A percentile compares a stretch with the other conserved stretches of the same genome.
Conservation (phyloP, 2,113 vertebrate species). For the Tachuris rubrigastra region DNA sequence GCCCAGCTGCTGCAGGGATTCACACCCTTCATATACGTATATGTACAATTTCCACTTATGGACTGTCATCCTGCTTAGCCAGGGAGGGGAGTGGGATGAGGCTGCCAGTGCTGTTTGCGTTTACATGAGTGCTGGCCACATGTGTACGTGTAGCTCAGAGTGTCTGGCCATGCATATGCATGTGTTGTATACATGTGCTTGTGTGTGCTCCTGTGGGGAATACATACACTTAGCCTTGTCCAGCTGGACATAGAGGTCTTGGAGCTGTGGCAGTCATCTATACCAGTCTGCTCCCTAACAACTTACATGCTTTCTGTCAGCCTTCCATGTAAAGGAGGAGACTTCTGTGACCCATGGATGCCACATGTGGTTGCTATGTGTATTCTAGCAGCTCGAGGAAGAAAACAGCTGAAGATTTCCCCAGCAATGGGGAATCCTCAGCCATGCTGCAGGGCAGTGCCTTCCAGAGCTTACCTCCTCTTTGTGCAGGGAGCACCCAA, state of each 20-base stretch:
- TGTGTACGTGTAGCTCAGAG: no score
- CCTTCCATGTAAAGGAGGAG: neutral
- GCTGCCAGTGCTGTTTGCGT: rapidly evolving
- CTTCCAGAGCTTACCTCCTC: rapidly evolving
- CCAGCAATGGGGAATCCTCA: neutral
- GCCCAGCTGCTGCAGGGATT: neutral
- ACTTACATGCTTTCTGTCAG: neutral
- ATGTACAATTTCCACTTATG: neutral
- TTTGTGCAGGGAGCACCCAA: rapidly evolving
- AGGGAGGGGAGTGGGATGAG: neutral
- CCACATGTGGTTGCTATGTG: rapidly evolving
- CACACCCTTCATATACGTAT: rapidly evolving
- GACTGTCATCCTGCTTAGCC: neutral
- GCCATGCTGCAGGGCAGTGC: rapidly evolving
- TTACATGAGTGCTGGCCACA: rapidly evolving
- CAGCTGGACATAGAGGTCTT: neutral
- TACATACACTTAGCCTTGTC: rapidly evolving
- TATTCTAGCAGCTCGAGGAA: neutral
- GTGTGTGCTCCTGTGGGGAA: rapidly evolving
- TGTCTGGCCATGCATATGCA: rapidly evolving
- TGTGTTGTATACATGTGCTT: no score
- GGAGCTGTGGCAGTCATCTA: rapidly evolving
- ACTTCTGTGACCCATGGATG: neutral
- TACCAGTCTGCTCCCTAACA: neutral
- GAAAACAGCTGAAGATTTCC: neutral